Base-by-base conservation (phyloP, 2,113 vertebrate species). In the Gobio gobio region DNA sequence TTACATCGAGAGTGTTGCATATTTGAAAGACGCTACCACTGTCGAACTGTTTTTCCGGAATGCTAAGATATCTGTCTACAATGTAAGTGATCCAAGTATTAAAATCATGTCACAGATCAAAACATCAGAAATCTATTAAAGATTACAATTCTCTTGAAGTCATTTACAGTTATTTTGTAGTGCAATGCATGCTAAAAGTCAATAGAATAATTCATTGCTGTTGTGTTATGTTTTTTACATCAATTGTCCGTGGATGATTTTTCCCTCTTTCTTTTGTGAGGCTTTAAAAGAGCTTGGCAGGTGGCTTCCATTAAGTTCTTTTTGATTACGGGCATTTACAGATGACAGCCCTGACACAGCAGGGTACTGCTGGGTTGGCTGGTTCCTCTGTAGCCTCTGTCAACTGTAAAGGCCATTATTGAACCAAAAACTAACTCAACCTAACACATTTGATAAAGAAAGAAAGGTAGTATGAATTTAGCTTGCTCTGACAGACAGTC, bases 41-140 rank as follows among this genome's bases (percentile, higher is more conserved):
- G 97, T 99, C 76, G 97, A 99, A 89, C 93, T 99, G 75, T 99
- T 99, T 93, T 99, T 98, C 90, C 93, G 99, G 90, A 99, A 99
- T n/a, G 98, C 98, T 3, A 99, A 97, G 93, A 94, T 96, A 73
- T 96, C 95, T 13, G 95, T 99, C 24, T 97, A 95, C 88, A 97
- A 97, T 95, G 98, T 99, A 95, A 97, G 94, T 94, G n/a, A 54
- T 81, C 84, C 10, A 22, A 14, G 24, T 40, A 40, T 73, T 78
- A 83, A 26, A 58, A 47, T 54, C 5, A 49, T 66, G 6, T n/a
- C 33, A 72, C 14, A 59, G 29, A 49, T 59, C 8, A 68, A 58
- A 56, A 56, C 54, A 22, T 56, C 54, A 2, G 8, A 56, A 20
- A 56, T 56, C 54, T 56, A 22, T 56, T 56, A 56, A 56, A 56